Conservation (phyloP, 64 coral and sea anemone species). For the Hydrozoanthus tunicans region DNA sequence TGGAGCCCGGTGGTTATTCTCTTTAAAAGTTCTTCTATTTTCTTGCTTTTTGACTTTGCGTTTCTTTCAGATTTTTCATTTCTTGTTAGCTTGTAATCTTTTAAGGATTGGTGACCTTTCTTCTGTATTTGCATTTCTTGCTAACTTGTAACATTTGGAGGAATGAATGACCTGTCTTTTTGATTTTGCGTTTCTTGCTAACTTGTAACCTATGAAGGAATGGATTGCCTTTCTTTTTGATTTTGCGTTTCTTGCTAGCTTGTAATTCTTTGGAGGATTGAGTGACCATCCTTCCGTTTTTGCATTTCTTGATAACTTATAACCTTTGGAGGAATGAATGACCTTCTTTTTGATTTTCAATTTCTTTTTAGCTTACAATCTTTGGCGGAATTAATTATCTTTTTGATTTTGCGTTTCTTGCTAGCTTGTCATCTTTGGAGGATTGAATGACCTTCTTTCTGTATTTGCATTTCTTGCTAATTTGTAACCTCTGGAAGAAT, state of each 20-base stretch:
- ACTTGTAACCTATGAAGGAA: neutral
- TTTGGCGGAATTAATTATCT: neutral
- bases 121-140: constrained; percentile 1
- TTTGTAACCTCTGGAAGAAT: constrained; percentile 64
- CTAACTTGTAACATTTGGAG: neutral
- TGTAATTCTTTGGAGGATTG: neutral
- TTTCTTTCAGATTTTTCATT: constrained; percentile 14
- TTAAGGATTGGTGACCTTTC: constrained; percentile 68
- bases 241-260: constrained; percentile 1
- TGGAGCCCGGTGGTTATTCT: too few relatives aligned
- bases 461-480: neutral
- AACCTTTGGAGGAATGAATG: constrained; percentile 55
- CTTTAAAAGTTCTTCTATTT: too few relatives aligned
- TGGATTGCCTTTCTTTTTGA: neutral
- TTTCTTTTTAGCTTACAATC: neutral
- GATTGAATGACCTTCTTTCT: too few relatives aligned
- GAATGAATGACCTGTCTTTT: neutral
- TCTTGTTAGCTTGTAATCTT: constrained; percentile 67
- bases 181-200: neutral
- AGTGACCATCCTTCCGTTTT: neutral
- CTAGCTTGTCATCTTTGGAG: neutral
- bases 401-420: neutral
- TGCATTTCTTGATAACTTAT: constrained; percentile 45
- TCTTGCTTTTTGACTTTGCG: neutral
- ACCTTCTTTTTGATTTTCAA: neutral